Evolutionary conservation across 2,888 invertebrate species (phyloP), one percentile per base, ranked within the genome.

Genomic region (Trisateles emortualis): DNA sequence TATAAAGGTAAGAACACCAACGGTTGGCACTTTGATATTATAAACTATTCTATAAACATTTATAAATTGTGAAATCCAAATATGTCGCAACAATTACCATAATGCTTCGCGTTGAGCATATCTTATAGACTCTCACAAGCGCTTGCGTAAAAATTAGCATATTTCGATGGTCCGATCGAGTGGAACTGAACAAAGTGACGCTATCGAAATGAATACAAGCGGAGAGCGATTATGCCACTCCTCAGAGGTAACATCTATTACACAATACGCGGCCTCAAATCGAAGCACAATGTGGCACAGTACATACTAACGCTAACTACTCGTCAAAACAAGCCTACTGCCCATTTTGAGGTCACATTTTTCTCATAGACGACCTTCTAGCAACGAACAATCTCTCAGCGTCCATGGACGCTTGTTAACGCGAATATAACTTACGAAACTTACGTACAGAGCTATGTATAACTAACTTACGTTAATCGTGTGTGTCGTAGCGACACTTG

Each of bases 281-380:
- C 65, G 68, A 68, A 72, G 68, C 68, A 48, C 64, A 72, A 78
- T 73, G 62, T 73, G 68, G 73, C 75, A 73, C 77, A 74, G 72
- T 74, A 76, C 60, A 52, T 36, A 42, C 63, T 48, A 13, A 44
- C 48, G 52, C 62, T 64, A 65, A 68, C 63, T 46, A 62, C 72
- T 72, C 74, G 64, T 59, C 76, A 59, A 63, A 65, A 58, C 72
- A 61, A 73, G 64, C 72, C 47, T 49, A 51, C 74, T 76, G 77
- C 78, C 72, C 63, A 72, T 72, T 75, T 77, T 77, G 85, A 86
- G 87, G 85, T 83, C 81, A 81, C 60, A 77, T 74, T 82, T 79
- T 85, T 86, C 87, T 83, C 87, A 87, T 83, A 76, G 62, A 59
- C 81, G 76, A 78, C 87, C 87, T 86, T 82, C 78, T 63, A 74